phyloP scores from a whole-genome alignment of 2,888 invertebrate genomes.

The Latrodectus hesperus region DNA sequence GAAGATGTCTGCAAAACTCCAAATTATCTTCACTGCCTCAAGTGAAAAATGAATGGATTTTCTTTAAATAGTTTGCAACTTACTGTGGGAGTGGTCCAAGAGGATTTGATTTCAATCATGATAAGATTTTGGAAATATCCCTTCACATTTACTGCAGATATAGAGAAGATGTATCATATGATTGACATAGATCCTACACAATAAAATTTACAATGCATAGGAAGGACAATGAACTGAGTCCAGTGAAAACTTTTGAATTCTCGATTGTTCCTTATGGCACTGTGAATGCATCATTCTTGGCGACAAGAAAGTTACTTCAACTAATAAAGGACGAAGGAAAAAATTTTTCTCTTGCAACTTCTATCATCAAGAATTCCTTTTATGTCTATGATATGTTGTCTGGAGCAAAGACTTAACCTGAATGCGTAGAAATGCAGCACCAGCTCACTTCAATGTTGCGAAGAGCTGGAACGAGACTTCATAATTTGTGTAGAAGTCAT shows the following conservation, averaged over 20 bases:
- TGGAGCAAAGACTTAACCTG: not conserved
- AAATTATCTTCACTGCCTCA: too few relatives aligned
- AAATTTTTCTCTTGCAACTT: not conserved
- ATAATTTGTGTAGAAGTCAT: constrained; percentile 4
- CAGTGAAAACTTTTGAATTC: constrained; percentile 4
- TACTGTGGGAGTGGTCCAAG: not conserved
- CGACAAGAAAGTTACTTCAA: constrained; percentile 6
- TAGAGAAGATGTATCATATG: not conserved
- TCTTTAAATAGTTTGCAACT: not conserved
- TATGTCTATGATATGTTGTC: constrained; percentile 17
- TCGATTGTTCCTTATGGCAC: constrained; percentile 2
- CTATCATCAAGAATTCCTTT: not conserved
- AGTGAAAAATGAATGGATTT: not conserved
- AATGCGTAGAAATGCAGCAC: not conserved
- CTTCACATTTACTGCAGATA: constrained; percentile 18
- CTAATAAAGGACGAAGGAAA: not conserved
- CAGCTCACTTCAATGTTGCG: not conserved
- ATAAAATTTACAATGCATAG: not conserved
- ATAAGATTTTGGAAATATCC: constrained; percentile 7
- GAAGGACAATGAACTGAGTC: not conserved
- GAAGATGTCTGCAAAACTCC: too few relatives aligned
- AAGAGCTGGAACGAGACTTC: not conserved
- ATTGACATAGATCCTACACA: constrained; percentile 2
- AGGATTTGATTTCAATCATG: not conserved
- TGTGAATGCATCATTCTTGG: constrained; percentile 16